Evolutionary conservation across 2,888 invertebrate genomes (phyloP), one percentile per base, ranked within the genome.

Genomic region (Paralinhomoeus sp.): DNA sequence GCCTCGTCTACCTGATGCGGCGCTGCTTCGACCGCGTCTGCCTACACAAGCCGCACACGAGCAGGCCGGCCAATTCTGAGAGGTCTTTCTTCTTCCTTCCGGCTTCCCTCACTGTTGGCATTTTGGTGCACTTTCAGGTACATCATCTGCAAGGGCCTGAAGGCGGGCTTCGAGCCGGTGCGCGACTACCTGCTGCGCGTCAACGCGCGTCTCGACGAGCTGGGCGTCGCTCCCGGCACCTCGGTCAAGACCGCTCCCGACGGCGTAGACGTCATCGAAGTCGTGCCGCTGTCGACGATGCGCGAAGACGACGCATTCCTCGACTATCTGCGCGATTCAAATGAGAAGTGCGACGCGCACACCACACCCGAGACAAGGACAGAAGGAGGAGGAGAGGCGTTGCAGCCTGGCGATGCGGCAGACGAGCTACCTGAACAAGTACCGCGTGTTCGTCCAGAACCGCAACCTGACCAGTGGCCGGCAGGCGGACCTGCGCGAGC

Each of bases 31-130:
- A 81, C 46, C 71, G 74, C 67, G 72, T 93, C 24, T 72, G 75
- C 44, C 78, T 97, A 48, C 77, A 83, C 56, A 97, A 97, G 64
- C 93, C 93, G 2, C 84, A 89, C 50, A 80, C 87, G 2, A 91
- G 89, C 51, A 72, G 93, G 44, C 93, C 93, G 1, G 93, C 93
- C 0, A 97, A 93, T 64, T 89, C 93, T 0, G 93, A 97, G 66
- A 73, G 91, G 61, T 73, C n/a, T n/a, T n/a, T n/a, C n/a, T n/a
- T n/a, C n/a, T n/a, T n/a, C n/a, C n/a, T n/a, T n/a, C n/a, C n/a
- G n/a, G n/a, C n/a, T n/a, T n/a, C n/a, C n/a, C n/a, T n/a, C n/a
- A n/a, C n/a, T n/a, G n/a, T n/a, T n/a, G n/a, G n/a, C n/a, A n/a
- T n/a, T n/a, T n/a, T n/a, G n/a, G n/a, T n/a, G n/a, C n/a, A n/a